phyloP scores from a whole-genome alignment of 2,113 vertebrate species.

The Oenanthe oenanthe region DNA sequence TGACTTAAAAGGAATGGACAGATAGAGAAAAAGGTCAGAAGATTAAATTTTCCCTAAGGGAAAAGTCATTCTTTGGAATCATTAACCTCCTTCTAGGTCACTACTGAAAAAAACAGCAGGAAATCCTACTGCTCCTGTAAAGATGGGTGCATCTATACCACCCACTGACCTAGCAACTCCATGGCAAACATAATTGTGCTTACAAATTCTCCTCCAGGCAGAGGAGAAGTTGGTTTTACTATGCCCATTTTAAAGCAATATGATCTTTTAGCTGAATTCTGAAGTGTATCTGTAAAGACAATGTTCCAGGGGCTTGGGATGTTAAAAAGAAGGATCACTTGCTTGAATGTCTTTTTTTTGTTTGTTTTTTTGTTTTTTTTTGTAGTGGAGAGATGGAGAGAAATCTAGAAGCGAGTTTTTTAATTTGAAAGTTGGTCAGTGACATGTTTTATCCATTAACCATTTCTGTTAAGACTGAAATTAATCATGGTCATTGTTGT shows the following conservation, averaged over 20 bases:
- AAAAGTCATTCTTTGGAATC: conserved; percentile 80
- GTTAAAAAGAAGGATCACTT: conserved; percentile 16
- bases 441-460: background rate
- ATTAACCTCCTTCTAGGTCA: conserved; percentile 84
- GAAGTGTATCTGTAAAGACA: conserved; percentile 49
- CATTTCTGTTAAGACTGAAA: background rate
- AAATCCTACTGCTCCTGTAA: conserved; percentile 71
- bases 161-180: conserved; percentile 65
- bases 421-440: background rate
- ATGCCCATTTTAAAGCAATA: conserved; percentile 68
- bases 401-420: background rate
- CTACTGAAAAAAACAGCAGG: conserved; percentile 77
- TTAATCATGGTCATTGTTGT: background rate
- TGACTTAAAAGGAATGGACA: conserved; percentile 82
- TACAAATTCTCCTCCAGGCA: conserved; percentile 64
- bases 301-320: background rate
- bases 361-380: background rate
- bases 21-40: conserved; percentile 79
- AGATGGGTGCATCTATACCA: conserved; percentile 72
- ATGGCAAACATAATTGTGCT: conserved; percentile 39
- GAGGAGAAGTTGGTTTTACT: conserved; percentile 45
- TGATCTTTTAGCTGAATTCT: conserved; percentile 60
- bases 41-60: conserved; percentile 82
- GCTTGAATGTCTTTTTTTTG: background rate
- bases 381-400: background rate